Base-by-base conservation (phyloP, 1,140 invertebrate species). In the Manduca sexta region DNA sequence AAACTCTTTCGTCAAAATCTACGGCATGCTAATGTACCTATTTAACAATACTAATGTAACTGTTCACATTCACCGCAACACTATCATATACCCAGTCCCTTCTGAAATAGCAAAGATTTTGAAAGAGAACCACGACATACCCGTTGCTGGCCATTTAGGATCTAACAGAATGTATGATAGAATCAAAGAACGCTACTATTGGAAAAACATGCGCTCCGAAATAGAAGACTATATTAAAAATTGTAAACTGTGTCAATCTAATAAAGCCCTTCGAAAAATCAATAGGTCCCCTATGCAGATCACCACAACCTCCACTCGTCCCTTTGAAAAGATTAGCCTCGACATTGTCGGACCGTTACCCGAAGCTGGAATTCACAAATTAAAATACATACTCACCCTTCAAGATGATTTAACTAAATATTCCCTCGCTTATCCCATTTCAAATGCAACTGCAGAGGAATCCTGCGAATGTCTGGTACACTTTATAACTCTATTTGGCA, bases 271-370 rank as follows among this genome's bases (percentile, higher is more conserved):
- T 7, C 39, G 52, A 2, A 49, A 45, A 55, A 17, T 17, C 12
- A 45, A 55, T 34, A 38, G 38, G 45, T 12, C 42, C 4, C 52
- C 46, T 12, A 55, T 49, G 52, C 35, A 49, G 10, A 55, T 55
- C 5, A 55, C 47, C 6, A 34, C 47, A 16, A 49, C 44, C 10
- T 43, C 54, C 1, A 56, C 54, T 26, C 17, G 31, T 12, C 54
- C 54, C 11, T 56, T 56, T 30, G 44, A 56, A 26, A 43, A 41
- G 38, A 17, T 56, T 8, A 31, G 33, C 35, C 45, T 56, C 2
- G 54, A 56, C 38, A 48, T 56, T 6, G 54, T 56, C 1, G 54
- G 48, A 26, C 54, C 54, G 8, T 15, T 56, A 6, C 54, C 54
- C 16, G 54, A 56, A 51, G 39, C 30, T 34, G 31, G 43, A 45